Evolutionary conservation across 2,888 invertebrate species (phyloP), one percentile per base, ranked within the genome.

Genomic region (Anaspis maculata): DNA sequence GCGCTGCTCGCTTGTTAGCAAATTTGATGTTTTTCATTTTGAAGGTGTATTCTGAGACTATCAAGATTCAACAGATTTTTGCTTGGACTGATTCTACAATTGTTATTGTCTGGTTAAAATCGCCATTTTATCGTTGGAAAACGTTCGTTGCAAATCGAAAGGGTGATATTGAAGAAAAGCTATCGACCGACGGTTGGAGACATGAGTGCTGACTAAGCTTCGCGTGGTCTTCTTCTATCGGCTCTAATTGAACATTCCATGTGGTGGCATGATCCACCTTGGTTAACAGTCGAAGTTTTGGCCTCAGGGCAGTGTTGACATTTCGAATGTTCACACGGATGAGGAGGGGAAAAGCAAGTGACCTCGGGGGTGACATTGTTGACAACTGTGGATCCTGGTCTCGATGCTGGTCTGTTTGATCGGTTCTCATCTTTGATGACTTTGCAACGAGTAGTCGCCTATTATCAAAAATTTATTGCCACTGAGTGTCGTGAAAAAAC

Each of bases 61-160:
- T 26, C 19, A 14, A n/a, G n/a, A 16, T 34, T 11, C 10, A n/a
- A 12, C 19, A 34, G 10, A 19, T 39, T 14, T 30, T 23, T 25
- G 38, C 38, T n/a, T 42, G 29, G 13, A 31, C 35, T 12, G 41
- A 41, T 25, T 41, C 41, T 4, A 19, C 13, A 21, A 31, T 41
- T 2, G 34, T 26, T 6, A 16, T 41, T 10, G 3, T 24, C 5
- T 41, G 41, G 41, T 28, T 41, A 21, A 27, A 34, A 13, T 35
- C 34, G 9, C 24, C 39, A 7, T n/a, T n/a, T n/a, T 26, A 39
- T 25, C 15, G 25, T 14, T 41, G 41, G 39, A 29, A 41, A 22
- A 34, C 29, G 16, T 41, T 41, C 31, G 30, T 41, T 9, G 31
- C 28, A 4, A 41, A 41, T 34, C 38, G 41, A 3, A 39, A 35